These are phyloP conservation scores for Darevskia mixta DNA, from an alignment of 2,797 vertebrate genomes.

Conservation along the genomic window DNA sequence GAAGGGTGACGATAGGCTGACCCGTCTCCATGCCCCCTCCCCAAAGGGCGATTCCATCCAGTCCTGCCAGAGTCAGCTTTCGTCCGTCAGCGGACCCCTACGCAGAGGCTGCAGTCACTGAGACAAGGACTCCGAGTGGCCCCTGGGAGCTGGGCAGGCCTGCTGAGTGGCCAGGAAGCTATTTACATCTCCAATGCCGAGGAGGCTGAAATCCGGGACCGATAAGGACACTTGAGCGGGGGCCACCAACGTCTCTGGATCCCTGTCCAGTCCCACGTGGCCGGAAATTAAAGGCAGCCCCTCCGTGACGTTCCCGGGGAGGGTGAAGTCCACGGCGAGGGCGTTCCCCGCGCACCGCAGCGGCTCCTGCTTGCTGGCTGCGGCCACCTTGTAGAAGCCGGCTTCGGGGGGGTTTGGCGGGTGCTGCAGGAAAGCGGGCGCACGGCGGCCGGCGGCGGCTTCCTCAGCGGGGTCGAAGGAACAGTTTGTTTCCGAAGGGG, in stretches of 20 bases:
- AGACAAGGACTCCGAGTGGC: conserved; percentile 80
- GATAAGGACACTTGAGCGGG: conserved; percentile 82
- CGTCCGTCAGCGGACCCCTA: conserved; percentile 50
- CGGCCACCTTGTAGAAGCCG: conserved; percentile 77
- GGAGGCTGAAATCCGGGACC: conserved; percentile 84
- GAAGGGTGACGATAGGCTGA: conserved; percentile 32
- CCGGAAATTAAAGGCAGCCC: conserved; percentile 74
- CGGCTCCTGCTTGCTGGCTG: conserved; percentile 65
- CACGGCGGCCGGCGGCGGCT: background rate
- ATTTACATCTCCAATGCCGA: conserved; percentile 82
- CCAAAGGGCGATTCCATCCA: conserved; percentile 33
- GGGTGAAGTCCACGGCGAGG: conserved; percentile 83
- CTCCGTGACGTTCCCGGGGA: conserved; percentile 72
- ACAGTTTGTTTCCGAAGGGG: conserved; percentile 64
- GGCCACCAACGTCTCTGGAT: conserved; percentile 70
- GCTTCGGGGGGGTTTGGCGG: conserved; percentile 51
- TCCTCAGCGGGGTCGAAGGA: conserved; percentile 64
- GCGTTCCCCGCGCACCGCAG: conserved; percentile 68
- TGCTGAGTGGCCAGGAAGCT: conserved; percentile 81
- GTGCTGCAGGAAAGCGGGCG: conserved; percentile 12
- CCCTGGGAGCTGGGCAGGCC: conserved; percentile 73
- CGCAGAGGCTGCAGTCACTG: conserved; percentile 77
- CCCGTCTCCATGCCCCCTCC: conserved; percentile 31
- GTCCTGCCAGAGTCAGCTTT: conserved; percentile 60
- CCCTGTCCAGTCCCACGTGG: conserved; percentile 70